These are phyloP conservation scores for Adineta ricciae DNA, from an alignment of 2,888 invertebrate species.

Conservation along the genomic window DNA sequence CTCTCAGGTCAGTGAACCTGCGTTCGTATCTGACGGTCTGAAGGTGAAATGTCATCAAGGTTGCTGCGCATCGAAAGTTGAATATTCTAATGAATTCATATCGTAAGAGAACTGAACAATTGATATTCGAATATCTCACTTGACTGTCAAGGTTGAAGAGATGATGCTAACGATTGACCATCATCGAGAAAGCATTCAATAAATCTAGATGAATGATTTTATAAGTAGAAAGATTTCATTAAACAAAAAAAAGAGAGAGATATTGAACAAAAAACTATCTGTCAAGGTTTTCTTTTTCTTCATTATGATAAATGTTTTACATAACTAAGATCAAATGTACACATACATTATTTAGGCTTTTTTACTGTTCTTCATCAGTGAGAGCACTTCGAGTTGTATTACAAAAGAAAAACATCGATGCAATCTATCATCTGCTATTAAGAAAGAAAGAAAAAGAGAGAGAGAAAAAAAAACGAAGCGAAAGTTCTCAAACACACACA, in stretches of 20 bases:
- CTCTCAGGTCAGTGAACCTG: too few species aligned
- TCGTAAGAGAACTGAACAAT: too few species aligned
- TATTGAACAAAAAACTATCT: background rate
- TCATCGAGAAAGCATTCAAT: background rate
- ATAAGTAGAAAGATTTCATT: background rate
- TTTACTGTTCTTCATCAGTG: background rate
- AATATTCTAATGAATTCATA: too few species aligned
- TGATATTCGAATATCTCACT: background rate
- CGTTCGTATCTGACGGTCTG: too few species aligned
- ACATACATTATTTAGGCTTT: background rate
- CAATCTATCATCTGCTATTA: background rate
- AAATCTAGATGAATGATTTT: background rate
- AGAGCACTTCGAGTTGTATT: background rate
- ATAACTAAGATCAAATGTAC: background rate
- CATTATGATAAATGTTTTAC: background rate
- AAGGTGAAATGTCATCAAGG: too few species aligned
- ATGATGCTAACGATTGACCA: background rate
- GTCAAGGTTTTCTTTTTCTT: background rate
- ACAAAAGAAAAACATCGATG: background rate
- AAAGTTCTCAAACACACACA: background rate
- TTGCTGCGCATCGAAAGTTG: too few species aligned
- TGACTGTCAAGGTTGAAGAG: background rate
- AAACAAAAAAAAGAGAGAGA: background rate
- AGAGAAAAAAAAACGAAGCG: background rate
- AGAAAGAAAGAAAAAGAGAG: background rate